Conservation (phyloP, 2,113 vertebrate genomes). For the Nibea coibor region DNA sequence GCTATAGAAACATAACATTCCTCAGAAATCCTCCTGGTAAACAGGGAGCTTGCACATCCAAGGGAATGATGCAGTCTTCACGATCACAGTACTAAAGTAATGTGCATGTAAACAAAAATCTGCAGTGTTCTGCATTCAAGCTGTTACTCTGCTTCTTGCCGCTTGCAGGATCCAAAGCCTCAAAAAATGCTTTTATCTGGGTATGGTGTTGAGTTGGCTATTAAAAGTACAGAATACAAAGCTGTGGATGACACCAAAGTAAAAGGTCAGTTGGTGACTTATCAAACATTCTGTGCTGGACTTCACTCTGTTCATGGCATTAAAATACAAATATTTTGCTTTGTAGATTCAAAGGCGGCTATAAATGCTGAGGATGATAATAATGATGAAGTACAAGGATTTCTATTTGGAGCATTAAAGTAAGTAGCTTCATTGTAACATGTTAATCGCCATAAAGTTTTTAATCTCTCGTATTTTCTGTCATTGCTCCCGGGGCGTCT, state of each 20-base stretch:
- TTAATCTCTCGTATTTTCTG: background rate
- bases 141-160: background rate
- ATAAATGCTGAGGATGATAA: slow-evolving; percentile 80
- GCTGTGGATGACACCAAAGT: slow-evolving; percentile 92
- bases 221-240: slow-evolving; percentile 98
- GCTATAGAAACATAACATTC: slow-evolving; percentile 17
- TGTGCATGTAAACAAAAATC: background rate
- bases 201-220: slow-evolving; percentile 96
- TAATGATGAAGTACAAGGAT: slow-evolving; percentile 91
- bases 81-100: background rate
- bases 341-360: slow-evolving; percentile 84
- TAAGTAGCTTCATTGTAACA: slow-evolving; percentile 76
- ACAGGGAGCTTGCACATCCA: background rate
- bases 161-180: slow-evolving; percentile 85
- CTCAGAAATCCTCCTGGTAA: background rate
- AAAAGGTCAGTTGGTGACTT: slow-evolving; percentile 85
- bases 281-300: slow-evolving; percentile 11
- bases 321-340: slow-evolving; percentile 24
- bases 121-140: background rate
- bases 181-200: slow-evolving; percentile 93
- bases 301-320: slow-evolving; percentile 15
- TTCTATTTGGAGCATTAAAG: slow-evolving; percentile 93
- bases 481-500: background rate
- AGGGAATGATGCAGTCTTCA: background rate
- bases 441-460: background rate